Base-by-base conservation (phyloP, 2,113 vertebrate genomes). In the Piprites chloris region DNA sequence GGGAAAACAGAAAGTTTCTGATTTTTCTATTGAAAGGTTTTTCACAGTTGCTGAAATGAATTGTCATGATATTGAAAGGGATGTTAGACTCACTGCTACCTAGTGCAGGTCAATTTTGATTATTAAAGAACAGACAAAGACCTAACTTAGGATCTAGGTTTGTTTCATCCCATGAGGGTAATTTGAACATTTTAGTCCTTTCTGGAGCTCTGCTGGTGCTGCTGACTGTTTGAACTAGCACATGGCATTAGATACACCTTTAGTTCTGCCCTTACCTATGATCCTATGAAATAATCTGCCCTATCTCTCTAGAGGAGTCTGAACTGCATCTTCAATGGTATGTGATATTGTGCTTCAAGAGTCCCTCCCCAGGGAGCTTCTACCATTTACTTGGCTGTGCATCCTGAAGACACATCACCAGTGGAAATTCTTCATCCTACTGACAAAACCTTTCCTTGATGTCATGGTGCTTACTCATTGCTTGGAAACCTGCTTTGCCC, bases 401-500 rank as follows among this genome's bases (percentile, higher is more conserved):
- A 78, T 52, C 52, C 52, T 33, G 28, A 61, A 52, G 52, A 93
- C 52, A 78, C 14, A 8, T 87, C 65, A 85, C 77, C 2, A 0
- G 12, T 84, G 52, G 56, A 69, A 91, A 93, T 85, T 95, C 80
- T 89, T 84, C 42, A 81, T 63, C 52, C 44, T n/a, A 44, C 76
- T 91, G 76, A 87, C 61, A 90, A 89, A 91, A 89, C 50, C 83
- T 68, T 95, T 95, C 76, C 76, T 95, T 95, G 87, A 92, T 92
- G 89, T 95, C 76, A 75, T 47, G 47, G 65, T 75, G 61, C 91
- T 97, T 95, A 91, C 65, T 93, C 91, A 97, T 52, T 92, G 42
- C 89, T 93, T 93, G 91, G 89, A 96, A 97, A 95, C 86, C 80
- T 93, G 68, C 69, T 92, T 90, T 92, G 72, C 85, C 82, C 63